phyloP scores from a whole-genome alignment of 1,140 invertebrate genomes.

The Oryctes rhinoceros region DNA sequence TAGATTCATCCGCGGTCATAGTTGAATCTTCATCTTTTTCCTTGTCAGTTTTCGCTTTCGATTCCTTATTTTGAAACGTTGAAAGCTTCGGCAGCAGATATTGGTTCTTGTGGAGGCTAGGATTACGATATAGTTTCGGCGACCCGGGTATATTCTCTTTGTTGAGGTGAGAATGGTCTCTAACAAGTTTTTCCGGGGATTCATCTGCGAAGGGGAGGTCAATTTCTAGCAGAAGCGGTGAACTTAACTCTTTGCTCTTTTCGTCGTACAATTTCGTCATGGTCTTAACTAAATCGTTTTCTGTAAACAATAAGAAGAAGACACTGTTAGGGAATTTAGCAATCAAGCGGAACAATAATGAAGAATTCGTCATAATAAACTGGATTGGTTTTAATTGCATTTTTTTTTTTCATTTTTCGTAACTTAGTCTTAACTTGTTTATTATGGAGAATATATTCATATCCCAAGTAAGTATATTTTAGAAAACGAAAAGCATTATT shows the following conservation, averaged over 20 bases:
- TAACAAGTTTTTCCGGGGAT: constrained; percentile 60
- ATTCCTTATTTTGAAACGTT: constrained; percentile 47
- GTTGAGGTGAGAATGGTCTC: constrained; percentile 48
- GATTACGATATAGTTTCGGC: constrained; percentile 58
- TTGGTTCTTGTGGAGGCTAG: constrained; percentile 59
- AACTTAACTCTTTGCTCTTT: constrained; percentile 64
- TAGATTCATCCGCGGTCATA: constrained; percentile 50
- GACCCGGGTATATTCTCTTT: constrained; percentile 56
- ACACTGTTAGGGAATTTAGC: background rate
- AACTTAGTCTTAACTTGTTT: background rate
- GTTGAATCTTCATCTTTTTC: constrained; percentile 59
- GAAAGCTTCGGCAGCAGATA: constrained; percentile 46
- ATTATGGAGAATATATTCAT: background rate
- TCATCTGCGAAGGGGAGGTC: constrained; percentile 66
- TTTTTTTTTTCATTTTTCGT: too few species aligned
- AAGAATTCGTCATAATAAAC: constrained; percentile 1
- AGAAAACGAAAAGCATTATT: background rate
- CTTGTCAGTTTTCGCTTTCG: constrained; percentile 49
- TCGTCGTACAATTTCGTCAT: constrained; percentile 79
- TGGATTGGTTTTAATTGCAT: background rate
- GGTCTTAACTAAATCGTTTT: constrained; percentile 72
- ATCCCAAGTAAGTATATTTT: constrained; percentile 1
- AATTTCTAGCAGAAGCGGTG: constrained; percentile 55
- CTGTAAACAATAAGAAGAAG: constrained; percentile 60
- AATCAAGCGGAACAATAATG: background rate